Conservation (phyloP, 2,797 vertebrate species). For the Parauchenoglanis ngamensis region DNA sequence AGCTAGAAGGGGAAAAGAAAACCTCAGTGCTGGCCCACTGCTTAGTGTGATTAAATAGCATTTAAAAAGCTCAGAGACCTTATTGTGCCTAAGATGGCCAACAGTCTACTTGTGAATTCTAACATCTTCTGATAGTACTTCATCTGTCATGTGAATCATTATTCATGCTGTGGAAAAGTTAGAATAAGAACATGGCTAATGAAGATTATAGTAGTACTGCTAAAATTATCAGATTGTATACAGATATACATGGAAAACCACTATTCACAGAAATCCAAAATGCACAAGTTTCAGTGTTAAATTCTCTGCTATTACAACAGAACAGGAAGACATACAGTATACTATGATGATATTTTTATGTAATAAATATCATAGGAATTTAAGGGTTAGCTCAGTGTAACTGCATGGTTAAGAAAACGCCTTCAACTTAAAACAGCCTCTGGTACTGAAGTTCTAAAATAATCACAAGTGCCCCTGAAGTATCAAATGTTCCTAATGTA, state of each 20-base stretch:
- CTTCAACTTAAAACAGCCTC: background rate
- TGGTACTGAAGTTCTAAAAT: background rate
- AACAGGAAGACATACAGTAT: background rate
- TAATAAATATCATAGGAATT: background rate
- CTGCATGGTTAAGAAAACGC: background rate
- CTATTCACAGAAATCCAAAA: background rate
- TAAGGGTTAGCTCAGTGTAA: background rate
- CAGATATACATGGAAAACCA: background rate
- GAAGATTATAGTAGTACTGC: background rate
- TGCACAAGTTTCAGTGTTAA: background rate
- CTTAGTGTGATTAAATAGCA: conserved; percentile 70
- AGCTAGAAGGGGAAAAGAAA: conserved; percentile 58
- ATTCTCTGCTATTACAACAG: background rate
- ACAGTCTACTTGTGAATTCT: conserved; percentile 65
- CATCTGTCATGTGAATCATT: conserved; percentile 40
- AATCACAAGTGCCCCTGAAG: background rate
- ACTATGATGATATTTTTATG: background rate
- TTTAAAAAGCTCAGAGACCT: conserved; percentile 65
- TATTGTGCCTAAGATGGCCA: conserved; percentile 52
- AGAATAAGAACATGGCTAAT: conserved; percentile 21
- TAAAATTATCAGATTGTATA: background rate
- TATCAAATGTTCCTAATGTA: background rate
- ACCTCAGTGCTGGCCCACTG: conserved; percentile 64
- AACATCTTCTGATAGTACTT: conserved; percentile 49
- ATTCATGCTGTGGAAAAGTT: background rate